A percentile compares a stretch with the other conserved stretches of the same genome.
Evolutionary conservation across 2,797 vertebrate genomes (phyloP).

Genomic region (Anabas testudineus): DNA sequence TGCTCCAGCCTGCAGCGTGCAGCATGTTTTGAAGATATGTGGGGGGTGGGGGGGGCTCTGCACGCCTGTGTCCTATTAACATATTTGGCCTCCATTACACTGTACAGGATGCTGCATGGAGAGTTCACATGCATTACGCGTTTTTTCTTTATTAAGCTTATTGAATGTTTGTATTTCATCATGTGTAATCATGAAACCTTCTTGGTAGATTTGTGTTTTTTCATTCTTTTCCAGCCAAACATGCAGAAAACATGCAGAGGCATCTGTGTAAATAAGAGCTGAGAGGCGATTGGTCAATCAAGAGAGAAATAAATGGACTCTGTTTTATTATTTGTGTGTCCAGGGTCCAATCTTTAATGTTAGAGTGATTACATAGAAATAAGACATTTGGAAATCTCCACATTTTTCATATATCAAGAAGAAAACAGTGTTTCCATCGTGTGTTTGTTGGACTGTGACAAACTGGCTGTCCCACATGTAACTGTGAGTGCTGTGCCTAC

Average conservation of each 20-base stretch:
- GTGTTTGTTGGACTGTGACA: background rate
- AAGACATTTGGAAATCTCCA: background rate
- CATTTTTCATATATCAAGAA: background rate
- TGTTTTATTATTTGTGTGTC: background rate
- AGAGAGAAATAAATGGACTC: background rate
- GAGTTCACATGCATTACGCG: background rate
- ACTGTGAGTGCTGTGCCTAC: background rate
- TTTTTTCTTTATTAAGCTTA: background rate
- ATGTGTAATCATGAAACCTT: background rate
- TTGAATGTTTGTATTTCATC: background rate
- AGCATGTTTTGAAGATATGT: conserved; percentile 1
- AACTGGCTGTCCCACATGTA: too few species aligned
- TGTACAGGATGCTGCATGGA: background rate
- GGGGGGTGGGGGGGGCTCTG: conserved; percentile 11
- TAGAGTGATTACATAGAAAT: background rate
- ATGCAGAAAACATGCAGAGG: background rate
- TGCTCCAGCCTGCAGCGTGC: background rate
- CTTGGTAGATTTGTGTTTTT: background rate
- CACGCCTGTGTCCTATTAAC: conserved; percentile 42
- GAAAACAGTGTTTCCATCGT: background rate
- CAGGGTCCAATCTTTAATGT: too few species aligned
- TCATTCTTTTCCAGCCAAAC: background rate
- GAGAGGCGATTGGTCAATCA: background rate
- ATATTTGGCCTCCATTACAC: conserved; percentile 38
- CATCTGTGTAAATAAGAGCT: background rate